Evolutionary conservation across 2,113 vertebrate genomes (phyloP).

Genomic region (Acinonyx jubatus): DNA sequence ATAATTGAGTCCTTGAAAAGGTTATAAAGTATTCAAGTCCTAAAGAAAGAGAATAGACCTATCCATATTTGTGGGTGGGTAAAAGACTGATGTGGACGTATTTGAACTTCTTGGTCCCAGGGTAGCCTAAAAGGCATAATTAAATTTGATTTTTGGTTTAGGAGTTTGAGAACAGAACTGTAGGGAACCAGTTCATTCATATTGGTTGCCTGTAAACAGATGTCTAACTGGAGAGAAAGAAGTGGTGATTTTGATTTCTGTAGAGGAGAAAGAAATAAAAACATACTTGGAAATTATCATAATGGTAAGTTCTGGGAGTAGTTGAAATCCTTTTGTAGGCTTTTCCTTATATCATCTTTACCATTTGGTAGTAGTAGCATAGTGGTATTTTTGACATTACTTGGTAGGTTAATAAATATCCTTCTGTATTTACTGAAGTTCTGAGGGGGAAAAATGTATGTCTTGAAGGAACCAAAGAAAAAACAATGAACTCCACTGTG

Average conservation of each 20-base stretch:
- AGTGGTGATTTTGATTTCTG: not conserved
- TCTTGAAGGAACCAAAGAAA: not conserved
- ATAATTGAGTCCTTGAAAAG: not conserved
- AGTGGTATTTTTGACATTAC: not conserved
- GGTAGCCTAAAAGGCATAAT: not conserved
- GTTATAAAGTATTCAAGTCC: not conserved
- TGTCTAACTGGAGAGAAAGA: not conserved
- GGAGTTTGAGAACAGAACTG: not conserved
- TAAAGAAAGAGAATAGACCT: not conserved
- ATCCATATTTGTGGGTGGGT: not conserved
- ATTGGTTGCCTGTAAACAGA: not conserved
- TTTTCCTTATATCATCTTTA: not conserved
- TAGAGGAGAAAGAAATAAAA: not conserved
- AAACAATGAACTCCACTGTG: not conserved
- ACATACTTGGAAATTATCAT: not conserved
- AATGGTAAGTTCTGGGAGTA: not conserved
- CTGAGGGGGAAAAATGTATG: not conserved
- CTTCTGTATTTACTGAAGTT: not conserved
- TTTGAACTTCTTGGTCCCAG: not conserved
- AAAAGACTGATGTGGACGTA: not conserved
- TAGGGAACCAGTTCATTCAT: not conserved
- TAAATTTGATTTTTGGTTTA: conserved; percentile 11
- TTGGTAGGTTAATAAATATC: not conserved
- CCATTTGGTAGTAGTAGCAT: not conserved
- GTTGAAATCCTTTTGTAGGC: not conserved